Percentiles rank a stretch among this genome's conserved stretches.
Evolutionary conservation across 2,888 invertebrate genomes (phyloP).

Genomic region (Isotomurus palustris): DNA sequence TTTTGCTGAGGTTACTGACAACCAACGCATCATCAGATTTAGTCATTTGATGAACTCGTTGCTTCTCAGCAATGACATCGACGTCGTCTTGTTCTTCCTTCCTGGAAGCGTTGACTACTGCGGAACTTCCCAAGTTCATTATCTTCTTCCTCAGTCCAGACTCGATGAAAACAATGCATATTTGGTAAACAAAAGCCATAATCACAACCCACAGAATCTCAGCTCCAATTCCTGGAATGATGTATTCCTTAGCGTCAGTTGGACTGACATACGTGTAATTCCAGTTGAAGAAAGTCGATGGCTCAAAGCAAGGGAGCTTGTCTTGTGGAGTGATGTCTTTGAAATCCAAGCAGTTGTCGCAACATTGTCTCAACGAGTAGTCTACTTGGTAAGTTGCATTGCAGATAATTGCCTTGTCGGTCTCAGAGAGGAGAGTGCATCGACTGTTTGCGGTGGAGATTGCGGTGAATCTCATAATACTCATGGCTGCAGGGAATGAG

Average conservation of each 20-base stretch:
- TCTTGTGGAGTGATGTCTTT: conserved; percentile 10
- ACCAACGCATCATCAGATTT: conserved; percentile 22
- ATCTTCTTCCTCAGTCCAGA: conserved; percentile 11
- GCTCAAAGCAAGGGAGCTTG: conserved; percentile 23
- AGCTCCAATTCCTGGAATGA: conserved; percentile 38
- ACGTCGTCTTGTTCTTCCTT: conserved; percentile 17
- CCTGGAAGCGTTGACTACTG: not conserved
- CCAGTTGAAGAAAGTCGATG: conserved; percentile 35
- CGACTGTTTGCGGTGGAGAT: conserved; percentile 38
- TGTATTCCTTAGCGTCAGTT: conserved; percentile 29
- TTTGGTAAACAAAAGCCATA: conserved; percentile 32
- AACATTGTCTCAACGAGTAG: conserved; percentile 27
- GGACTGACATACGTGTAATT: conserved; percentile 34
- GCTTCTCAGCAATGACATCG: conserved; percentile 29
- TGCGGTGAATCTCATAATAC: conserved; percentile 41
- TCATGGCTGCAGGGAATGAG: conserved; percentile 39
- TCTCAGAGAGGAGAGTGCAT: conserved; percentile 35
- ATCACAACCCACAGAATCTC: conserved; percentile 33
- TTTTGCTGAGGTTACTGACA: conserved; percentile 12
- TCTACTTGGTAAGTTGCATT: conserved; percentile 36
- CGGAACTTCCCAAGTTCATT: not conserved
- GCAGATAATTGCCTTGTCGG: conserved; percentile 37
- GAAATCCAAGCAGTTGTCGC: conserved; percentile 19
- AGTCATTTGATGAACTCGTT: conserved; percentile 22
- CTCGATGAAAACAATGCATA: conserved; percentile 32